These are phyloP conservation scores for Grus americana DNA, from an alignment of 2,113 vertebrate genomes.

Conservation along the genomic window DNA sequence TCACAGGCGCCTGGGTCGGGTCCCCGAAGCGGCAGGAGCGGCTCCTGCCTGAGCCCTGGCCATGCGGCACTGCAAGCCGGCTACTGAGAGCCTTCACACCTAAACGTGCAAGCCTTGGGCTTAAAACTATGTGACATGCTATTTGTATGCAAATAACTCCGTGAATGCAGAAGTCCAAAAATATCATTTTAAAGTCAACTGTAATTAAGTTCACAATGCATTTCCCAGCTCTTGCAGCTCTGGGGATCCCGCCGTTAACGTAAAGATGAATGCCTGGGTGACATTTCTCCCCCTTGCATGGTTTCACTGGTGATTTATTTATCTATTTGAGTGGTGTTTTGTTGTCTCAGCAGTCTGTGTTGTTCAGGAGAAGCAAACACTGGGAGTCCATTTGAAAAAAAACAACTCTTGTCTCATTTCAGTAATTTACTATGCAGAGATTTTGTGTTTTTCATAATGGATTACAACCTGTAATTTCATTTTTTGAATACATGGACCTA, in stretches of 20 bases:
- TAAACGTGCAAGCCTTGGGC: accelerated
- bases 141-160: conserved; percentile 64
- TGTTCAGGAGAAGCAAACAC: conserved; percentile 27
- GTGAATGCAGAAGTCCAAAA: conserved; percentile 42
- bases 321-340: conserved; percentile 52
- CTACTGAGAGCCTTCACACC: neutral
- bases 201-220: conserved; percentile 59
- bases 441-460: conserved; percentile 71
- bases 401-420: conserved; percentile 61
- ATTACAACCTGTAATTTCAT: conserved; percentile 74
- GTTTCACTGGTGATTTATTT: conserved; percentile 62
- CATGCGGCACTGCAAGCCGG: accelerated
- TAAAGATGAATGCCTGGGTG: conserved; percentile 34
- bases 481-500: conserved; percentile 72
- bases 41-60: neutral
- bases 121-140: neutral
- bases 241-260: conserved; percentile 10
- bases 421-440: conserved; percentile 65
- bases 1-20: accelerated
- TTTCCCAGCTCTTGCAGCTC: conserved; percentile 38
- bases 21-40: neutral
- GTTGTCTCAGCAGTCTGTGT: conserved; percentile 57
- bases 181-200: conserved; percentile 56
- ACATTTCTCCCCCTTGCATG: neutral
- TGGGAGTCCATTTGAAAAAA: conserved; percentile 45